Conservation (phyloP, 1,140 invertebrate species). For the Cotesia typhae region DNA sequence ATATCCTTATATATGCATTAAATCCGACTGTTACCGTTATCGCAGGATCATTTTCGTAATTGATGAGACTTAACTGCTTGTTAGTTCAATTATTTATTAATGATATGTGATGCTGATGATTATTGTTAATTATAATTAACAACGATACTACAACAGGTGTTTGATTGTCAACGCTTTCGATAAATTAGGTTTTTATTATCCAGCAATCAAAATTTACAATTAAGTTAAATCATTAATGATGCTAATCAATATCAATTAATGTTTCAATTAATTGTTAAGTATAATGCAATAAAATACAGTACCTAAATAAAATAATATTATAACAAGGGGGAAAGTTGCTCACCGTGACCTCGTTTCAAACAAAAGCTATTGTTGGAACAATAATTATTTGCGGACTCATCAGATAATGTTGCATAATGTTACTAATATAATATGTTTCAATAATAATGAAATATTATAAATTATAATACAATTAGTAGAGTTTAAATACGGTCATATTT, state of each 20-base stretch:
- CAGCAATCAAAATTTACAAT: background rate
- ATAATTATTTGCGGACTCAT: conserved; percentile 34
- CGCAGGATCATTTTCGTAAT: too few relatives aligned
- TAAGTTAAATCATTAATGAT: too few relatives aligned
- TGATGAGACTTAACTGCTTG: too few relatives aligned
- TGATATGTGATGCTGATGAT: too few relatives aligned
- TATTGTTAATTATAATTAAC: too few relatives aligned
- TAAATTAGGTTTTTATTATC: background rate
- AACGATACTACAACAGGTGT: background rate
- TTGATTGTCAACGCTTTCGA: background rate
- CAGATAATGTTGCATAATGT: background rate
- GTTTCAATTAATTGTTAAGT: background rate
- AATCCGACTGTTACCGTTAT: too few relatives aligned
- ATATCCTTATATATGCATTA: too few relatives aligned
- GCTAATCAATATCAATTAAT: too few relatives aligned
- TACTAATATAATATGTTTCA: background rate
- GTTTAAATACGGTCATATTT: too few relatives aligned
- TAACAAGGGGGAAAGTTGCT: background rate
- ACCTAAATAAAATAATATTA: conserved; percentile 1
- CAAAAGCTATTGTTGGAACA: conserved; percentile 22
- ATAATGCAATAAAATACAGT: background rate
- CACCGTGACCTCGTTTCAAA: conserved; percentile 25
- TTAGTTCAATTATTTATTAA: background rate
- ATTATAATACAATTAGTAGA: background rate
- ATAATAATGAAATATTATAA: conserved; percentile 9